A percentile compares a stretch with the other conserved stretches of the same genome.
These are phyloP conservation scores for Equus quagga DNA, from an alignment of 2,113 vertebrate genomes.

Conservation along the genomic window DNA sequence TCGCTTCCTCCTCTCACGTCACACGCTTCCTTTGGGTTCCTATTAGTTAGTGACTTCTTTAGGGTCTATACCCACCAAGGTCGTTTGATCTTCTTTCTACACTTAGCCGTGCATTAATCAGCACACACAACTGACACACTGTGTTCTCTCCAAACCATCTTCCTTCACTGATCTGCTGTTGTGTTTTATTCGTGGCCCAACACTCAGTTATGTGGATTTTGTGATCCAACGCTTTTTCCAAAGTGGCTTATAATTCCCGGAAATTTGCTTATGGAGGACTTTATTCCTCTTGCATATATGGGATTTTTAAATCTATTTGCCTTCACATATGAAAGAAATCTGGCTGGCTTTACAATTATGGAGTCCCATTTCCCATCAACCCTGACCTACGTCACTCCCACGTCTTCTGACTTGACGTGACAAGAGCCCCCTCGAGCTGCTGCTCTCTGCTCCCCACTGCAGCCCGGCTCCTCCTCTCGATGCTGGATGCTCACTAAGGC, in stretches of 20 bases:
- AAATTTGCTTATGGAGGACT: accelerated
- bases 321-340: not conserved
- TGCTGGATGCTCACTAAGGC: not conserved
- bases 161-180: accelerated
- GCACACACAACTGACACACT: accelerated
- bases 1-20: accelerated
- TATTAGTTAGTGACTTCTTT: accelerated
- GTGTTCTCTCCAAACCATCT: accelerated
- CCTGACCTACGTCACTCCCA: accelerated
- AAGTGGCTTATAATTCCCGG: accelerated
- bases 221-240: accelerated
- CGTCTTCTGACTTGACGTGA: accelerated
- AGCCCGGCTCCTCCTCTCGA: no score
- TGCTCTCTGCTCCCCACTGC: not conserved
- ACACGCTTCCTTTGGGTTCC: accelerated
- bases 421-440: not conserved
- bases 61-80: accelerated
- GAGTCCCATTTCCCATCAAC: accelerated
- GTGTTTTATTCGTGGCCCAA: no score
- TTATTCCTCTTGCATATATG: not conserved
- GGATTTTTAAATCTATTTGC: accelerated
- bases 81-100: accelerated
- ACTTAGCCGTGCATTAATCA: accelerated
- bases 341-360: accelerated
- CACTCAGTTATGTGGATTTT: accelerated